Evolutionary conservation across 2,888 invertebrate genomes (phyloP), one percentile per base, ranked within the genome.

Genomic region (Orthosia cruda): DNA sequence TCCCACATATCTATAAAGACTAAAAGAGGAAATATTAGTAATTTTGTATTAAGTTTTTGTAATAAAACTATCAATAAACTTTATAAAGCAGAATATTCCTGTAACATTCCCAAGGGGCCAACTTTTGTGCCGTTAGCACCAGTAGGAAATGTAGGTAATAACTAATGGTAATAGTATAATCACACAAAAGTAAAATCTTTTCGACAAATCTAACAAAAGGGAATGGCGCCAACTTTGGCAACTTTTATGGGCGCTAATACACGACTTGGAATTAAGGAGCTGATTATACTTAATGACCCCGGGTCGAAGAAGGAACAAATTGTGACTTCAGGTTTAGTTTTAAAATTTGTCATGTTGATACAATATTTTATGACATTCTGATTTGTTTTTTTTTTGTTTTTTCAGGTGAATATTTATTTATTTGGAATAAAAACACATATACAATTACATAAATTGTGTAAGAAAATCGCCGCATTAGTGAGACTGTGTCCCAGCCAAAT

Each of bases 111-210:
- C 5, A 45, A 62, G 69, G 26, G 57, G 62, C 40, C 40, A 71
- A 59, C 12, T 32, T 55, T n/a, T 57, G 32, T 15, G 40, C 15
- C 55, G 47, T 47, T 40, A 77, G 26, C 59, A 57, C 58, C 32
- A 67, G 66, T 49, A 20, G 12, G 40, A 40, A 49, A 55, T 26
- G 45, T 61, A 67, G 63, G 32, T 32, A 32, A 32, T 7, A 32
- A 0, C 32, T 77, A 54, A 59, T 63, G 18, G 72, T 59, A 52
- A 49, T 23, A 47, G 16, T 50, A 40, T 49, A 78, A 78, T 83
- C n/a, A 58, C 57, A 64, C 23, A 68, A 61, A 63, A 71, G n/a
- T 55, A 49, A 57, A 70, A 66, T 32, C 57, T 81, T 81, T 81
- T 55, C 13, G 23, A 68, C 50, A 50, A 67, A 64, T 68, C 20